Percentiles rank a stretch among this genome's conserved stretches.
Evolutionary conservation across 2,888 invertebrate species (phyloP).

Genomic region (Amblyjoppa proteus): DNA sequence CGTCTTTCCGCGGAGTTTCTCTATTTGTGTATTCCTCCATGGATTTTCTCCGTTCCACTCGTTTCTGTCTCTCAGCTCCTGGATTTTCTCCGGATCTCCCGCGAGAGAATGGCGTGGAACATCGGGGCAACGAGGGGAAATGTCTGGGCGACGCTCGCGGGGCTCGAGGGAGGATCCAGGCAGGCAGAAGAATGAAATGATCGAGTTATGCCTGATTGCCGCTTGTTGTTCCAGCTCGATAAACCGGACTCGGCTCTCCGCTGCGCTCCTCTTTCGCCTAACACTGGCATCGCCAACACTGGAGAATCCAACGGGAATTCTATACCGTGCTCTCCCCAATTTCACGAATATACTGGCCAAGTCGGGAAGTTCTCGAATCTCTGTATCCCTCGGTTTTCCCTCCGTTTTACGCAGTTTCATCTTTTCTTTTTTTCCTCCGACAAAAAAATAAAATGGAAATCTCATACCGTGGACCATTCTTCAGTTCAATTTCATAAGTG

Average conservation of each 20-base stretch:
- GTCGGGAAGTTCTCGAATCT: conserved; percentile 61
- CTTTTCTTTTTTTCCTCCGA: neutral
- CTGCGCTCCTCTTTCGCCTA: conserved; percentile 72
- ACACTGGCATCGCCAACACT: conserved; percentile 66
- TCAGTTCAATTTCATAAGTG: neutral
- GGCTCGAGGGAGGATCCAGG: conserved; percentile 74
- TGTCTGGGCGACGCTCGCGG: conserved; percentile 48
- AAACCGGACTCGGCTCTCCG: conserved; percentile 77
- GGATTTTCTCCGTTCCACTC: neutral
- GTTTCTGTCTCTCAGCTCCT: neutral
- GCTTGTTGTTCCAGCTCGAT: conserved; percentile 83
- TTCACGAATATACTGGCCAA: conserved; percentile 66
- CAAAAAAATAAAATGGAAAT: neutral
- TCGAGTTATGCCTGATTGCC: conserved; percentile 83
- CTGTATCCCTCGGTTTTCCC: neutral
- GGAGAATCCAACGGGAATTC: conserved; percentile 56
- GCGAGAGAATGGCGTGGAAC: neutral
- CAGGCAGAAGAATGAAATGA: conserved; percentile 82
- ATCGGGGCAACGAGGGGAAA: conserved; percentile 24
- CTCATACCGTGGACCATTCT: neutral
- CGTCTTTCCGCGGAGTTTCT: neutral
- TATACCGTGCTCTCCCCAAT: conserved; percentile 55
- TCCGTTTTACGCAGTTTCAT: neutral
- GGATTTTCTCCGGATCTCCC: neutral
- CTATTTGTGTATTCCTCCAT: neutral